A percentile compares a stretch with the other conserved stretches of the same genome.
phyloP scores from a whole-genome alignment of 2,888 invertebrate genomes.

The Dyspetes luteomarginatus region DNA sequence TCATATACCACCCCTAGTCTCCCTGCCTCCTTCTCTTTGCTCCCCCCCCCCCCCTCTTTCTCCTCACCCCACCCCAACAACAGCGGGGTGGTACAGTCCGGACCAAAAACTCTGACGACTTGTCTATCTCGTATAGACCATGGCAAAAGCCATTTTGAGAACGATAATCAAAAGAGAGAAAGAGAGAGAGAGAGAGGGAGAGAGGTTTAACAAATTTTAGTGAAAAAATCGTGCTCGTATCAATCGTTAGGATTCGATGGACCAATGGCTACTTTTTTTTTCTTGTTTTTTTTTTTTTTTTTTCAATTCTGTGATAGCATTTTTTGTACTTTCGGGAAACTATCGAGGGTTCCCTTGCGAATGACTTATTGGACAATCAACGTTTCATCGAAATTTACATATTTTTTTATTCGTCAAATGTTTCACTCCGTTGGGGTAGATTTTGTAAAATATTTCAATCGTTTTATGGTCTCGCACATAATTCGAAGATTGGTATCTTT shows the following conservation, averaged over 20 bases:
- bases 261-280: neutral
- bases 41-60: conserved; percentile 74
- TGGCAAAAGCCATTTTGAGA: conserved; percentile 62
- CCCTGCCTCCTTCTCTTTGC: conserved; percentile 67
- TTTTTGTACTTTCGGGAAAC: neutral
- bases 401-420: neutral
- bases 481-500: too few relatives aligned
- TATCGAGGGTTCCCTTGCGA: neutral
- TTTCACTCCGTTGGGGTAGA: neutral
- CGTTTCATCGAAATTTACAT: neutral
- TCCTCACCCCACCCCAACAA: conserved; percentile 79
- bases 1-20: conserved; percentile 84
- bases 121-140: conserved; percentile 72
- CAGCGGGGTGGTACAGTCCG: conserved; percentile 83
- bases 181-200: neutral
- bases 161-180: neutral
- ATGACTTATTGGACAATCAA: conserved; percentile 12
- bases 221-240: neutral
- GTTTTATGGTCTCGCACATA: too few relatives aligned
- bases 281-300: neutral
- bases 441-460: neutral
- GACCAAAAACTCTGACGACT: conserved; percentile 75
- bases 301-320: neutral
- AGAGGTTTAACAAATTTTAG: neutral
- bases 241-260: neutral